Percentiles rank a stretch among this genome's conserved stretches.
Conservation (phyloP, 2,113 vertebrate genomes). For the Spheniscus mendiculus region DNA sequence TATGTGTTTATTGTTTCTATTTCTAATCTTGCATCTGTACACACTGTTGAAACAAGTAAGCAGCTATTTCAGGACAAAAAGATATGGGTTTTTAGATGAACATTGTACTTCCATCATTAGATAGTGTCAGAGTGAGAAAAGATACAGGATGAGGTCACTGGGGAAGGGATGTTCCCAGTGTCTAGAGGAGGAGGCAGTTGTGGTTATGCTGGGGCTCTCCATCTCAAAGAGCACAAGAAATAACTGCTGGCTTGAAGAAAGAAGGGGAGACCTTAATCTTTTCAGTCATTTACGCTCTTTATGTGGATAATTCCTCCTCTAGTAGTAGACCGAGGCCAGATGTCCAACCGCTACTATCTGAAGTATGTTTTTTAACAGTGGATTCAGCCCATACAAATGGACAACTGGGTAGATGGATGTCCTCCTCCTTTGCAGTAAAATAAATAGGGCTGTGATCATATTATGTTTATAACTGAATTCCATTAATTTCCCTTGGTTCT, state of each 20-base stretch:
- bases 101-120: background rate
- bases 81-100: background rate
- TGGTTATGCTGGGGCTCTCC: background rate
- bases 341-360: background rate
- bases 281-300: background rate
- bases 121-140: background rate
- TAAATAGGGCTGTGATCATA: background rate
- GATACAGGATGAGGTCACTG: background rate
- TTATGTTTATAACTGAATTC: background rate
- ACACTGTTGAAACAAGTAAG: background rate
- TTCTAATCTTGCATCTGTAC: background rate
- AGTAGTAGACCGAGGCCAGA: background rate
- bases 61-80: background rate
- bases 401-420: background rate
- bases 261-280: background rate
- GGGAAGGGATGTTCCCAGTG: background rate
- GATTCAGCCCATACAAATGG: background rate
- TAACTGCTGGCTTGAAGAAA: background rate
- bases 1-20: background rate
- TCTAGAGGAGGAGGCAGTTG: background rate
- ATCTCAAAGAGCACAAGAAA: background rate
- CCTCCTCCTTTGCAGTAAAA: background rate
- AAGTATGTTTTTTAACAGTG: background rate
- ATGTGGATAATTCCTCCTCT: background rate
- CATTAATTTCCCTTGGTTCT: background rate